Evolutionary conservation across 2,113 vertebrate species (phyloP).

Genomic region (Labeo catla): DNA sequence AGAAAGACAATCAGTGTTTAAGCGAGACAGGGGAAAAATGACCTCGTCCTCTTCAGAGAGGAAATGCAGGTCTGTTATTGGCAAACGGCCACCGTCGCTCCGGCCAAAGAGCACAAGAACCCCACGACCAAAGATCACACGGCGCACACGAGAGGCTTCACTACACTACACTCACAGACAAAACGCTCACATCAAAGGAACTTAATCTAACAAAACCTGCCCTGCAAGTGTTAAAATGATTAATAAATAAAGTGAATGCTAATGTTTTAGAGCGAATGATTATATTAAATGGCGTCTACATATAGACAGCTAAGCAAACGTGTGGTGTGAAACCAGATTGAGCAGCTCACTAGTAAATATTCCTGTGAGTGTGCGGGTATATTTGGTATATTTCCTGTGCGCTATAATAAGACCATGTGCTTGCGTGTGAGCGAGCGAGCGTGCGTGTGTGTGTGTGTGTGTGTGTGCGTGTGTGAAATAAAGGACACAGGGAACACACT

Average conservation of each 20-base stretch:
- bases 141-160: not conserved
- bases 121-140: not conserved
- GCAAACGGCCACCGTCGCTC: not conserved
- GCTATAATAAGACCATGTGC: constrained; percentile 46
- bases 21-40: not conserved
- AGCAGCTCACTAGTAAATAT: not conserved
- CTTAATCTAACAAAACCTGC: not conserved
- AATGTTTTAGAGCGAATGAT: not conserved
- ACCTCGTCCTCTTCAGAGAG: not conserved
- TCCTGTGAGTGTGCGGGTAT: not conserved
- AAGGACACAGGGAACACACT: constrained; percentile 41
- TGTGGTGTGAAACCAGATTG: not conserved
- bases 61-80: not conserved
- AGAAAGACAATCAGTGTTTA: constrained; percentile 29
- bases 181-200: not conserved
- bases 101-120: not conserved
- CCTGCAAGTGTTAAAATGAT: not conserved
- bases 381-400: constrained; percentile 27
- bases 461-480: constrained; percentile 33
- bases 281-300: not conserved
- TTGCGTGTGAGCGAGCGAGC: not conserved
- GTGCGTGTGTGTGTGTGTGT: constrained; percentile 39
- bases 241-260: not conserved
- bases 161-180: not conserved
- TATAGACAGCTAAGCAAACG: not conserved